Evolutionary conservation across 2,797 vertebrate species (phyloP).

Genomic region (Oryzias dopingdopingensis): DNA sequence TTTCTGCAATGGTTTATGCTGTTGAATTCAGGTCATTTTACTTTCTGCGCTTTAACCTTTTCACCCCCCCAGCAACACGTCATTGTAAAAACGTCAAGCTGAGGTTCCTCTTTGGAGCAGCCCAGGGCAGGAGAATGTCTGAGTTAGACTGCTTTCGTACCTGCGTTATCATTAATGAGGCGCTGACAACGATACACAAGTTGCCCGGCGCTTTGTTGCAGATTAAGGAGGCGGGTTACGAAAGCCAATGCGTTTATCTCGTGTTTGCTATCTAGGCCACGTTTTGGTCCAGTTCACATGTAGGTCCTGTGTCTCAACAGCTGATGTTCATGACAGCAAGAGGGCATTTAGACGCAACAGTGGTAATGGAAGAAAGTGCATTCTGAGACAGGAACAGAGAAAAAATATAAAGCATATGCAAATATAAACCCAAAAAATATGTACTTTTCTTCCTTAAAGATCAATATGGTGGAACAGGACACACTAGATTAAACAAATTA

Average conservation of each 20-base stretch:
- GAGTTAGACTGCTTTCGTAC: slow-evolving; percentile 72
- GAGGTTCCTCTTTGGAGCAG: slow-evolving; percentile 57
- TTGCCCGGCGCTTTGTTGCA: slow-evolving; percentile 62
- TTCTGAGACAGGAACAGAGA: too few species aligned
- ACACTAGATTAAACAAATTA: too few species aligned
- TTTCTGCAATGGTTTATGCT: neutral
- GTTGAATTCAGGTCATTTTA: slow-evolving; percentile 19
- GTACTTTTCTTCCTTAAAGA: too few species aligned
- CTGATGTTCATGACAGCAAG: slow-evolving; percentile 45
- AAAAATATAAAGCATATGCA: too few species aligned
- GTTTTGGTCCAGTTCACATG: slow-evolving; percentile 74
- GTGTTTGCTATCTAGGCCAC: slow-evolving; percentile 63
- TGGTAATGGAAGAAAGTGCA: too few species aligned
- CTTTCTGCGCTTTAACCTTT: slow-evolving; percentile 48
- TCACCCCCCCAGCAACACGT: slow-evolving; percentile 60
- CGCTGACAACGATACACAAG: slow-evolving; percentile 65
- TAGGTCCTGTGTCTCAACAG: slow-evolving; percentile 60
- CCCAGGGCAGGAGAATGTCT: slow-evolving; percentile 61
- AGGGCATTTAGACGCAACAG: neutral
- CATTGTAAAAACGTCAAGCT: slow-evolving; percentile 6
- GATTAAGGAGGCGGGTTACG: slow-evolving; percentile 54
- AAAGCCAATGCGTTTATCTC: slow-evolving; percentile 77
- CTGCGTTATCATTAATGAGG: slow-evolving; percentile 77
- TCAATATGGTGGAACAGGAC: too few species aligned
- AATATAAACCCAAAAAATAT: too few species aligned